Base-by-base conservation (phyloP, 2,888 invertebrate genomes). In the Adelognathus sp. region DNA sequence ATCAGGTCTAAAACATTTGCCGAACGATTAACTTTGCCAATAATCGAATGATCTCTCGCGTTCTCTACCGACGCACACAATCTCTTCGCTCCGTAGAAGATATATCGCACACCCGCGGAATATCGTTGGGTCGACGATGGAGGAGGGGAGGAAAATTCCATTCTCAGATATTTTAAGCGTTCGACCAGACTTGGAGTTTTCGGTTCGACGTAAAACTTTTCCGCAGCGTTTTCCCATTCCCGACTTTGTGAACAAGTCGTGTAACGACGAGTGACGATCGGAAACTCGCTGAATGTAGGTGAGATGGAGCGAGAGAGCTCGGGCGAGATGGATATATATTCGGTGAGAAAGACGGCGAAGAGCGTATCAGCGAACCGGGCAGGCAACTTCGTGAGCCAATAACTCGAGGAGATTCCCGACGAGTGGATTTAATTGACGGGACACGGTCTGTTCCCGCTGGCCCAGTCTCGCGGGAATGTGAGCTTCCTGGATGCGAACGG, bases 371-470 rank as follows among this genome's bases (percentile, higher is more conserved):
- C 64, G 58, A 66, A 66, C 70, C 60, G n/a, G n/a, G 16, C 56
- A 64, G 66, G 69, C n/a, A 79, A 74, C 64, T 79, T 79, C 60
- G 36, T 70, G 64, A 79, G 74, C 78, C 74, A 79, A 79, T 79
- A 79, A 79, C 74, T 74, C 74, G 70, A 60, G 74, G 66, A 74
- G 64, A 80, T 70, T 72, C 76, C 18, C 76, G 73, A 76, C 73
- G 70, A 79, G 67, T 80, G 80, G 67, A 78, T 81, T 81, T 80
- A 81, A 82, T 81, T 74, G 82, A 82, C 67, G 73, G 67, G 69
- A 81, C 69, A 75, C 63, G 76, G 56, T 36, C 64, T 63, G 31
- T 75, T 75, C n/a, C n/a, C 71, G 64, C 67, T 73, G 70, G 54
- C 58, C 61, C 61, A 60, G 31, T 77, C 77, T 56, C 66, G 56